These are phyloP conservation scores for Sylvilagus bachmani DNA, from an alignment of 2,113 vertebrate species.

Conservation along the genomic window DNA sequence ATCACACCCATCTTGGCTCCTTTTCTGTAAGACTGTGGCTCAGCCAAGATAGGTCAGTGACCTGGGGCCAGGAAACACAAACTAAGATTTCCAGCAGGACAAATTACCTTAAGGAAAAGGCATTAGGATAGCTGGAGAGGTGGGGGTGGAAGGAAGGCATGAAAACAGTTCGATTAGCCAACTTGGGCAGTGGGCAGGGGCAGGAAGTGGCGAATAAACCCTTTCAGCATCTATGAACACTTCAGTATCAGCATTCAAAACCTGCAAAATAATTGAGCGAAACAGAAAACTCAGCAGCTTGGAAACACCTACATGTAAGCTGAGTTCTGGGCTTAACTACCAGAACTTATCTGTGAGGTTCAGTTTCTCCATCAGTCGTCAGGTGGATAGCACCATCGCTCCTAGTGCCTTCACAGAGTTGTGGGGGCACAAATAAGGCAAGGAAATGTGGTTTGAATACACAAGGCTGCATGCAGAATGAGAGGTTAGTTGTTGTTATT, in stretches of 20 bases:
- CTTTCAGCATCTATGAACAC: constrained; percentile 70
- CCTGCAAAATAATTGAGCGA: constrained; percentile 55
- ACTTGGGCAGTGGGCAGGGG: constrained; percentile 75
- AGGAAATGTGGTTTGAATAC: constrained; percentile 35
- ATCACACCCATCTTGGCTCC: constrained; percentile 42
- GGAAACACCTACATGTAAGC: not conserved
- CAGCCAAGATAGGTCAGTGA: constrained; percentile 71
- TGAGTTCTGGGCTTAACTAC: constrained; percentile 5
- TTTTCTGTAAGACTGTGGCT: constrained; percentile 18
- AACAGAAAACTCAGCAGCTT: constrained; percentile 45
- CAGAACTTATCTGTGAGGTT: constrained; percentile 28
- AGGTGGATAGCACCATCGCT: not conserved
- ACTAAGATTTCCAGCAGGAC: constrained; percentile 66
- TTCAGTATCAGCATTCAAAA: constrained; percentile 55
- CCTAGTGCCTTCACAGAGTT: not conserved
- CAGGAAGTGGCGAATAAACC: constrained; percentile 73
- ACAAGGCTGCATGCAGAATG: not conserved
- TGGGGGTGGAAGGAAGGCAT: constrained; percentile 52
- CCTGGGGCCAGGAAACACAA: constrained; percentile 69
- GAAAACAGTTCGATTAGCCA: constrained; percentile 73
- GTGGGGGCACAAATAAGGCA: constrained; percentile 24
- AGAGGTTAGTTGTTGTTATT: not conserved
- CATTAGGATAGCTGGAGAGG: constrained; percentile 67
- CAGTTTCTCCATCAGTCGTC: not conserved
- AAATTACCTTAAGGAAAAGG: constrained; percentile 81